phyloP scores from a whole-genome alignment of 2,797 vertebrate genomes.

The Lepus oiostolus region DNA sequence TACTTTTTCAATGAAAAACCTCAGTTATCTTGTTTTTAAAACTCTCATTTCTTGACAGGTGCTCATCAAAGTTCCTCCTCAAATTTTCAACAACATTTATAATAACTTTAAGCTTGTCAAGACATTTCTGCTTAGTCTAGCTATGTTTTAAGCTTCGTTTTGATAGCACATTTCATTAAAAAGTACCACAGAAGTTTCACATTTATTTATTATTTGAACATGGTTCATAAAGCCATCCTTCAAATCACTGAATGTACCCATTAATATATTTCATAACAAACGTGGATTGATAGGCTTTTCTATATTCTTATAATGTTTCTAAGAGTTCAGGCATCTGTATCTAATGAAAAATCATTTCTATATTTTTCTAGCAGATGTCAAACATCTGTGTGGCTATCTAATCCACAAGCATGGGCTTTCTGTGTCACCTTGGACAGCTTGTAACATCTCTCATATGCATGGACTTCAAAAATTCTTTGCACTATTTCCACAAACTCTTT shows the following conservation, averaged over 20 bases:
- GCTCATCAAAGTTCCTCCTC: not conserved
- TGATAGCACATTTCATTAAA: slow-evolving; percentile 74
- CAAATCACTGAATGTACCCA: slow-evolving; percentile 37
- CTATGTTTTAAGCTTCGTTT: slow-evolving; percentile 69
- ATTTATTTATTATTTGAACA: slow-evolving; percentile 77
- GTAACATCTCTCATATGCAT: not conserved
- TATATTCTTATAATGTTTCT: slow-evolving; percentile 53
- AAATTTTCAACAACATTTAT: slow-evolving; percentile 11
- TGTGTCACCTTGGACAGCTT: not conserved
- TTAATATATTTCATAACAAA: slow-evolving; percentile 63
- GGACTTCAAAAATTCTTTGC: not conserved
- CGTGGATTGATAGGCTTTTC: slow-evolving; percentile 5
- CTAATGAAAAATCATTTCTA: slow-evolving; percentile 60
- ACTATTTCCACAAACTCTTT: no score
- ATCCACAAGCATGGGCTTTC: not conserved
- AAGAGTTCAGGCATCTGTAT: slow-evolving; percentile 65
- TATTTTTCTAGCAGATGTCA: slow-evolving; percentile 14
- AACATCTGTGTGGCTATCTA: not conserved
- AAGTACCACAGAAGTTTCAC: slow-evolving; percentile 59
- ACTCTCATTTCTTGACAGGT: slow-evolving; percentile 71
- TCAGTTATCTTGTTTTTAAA: slow-evolving; percentile 61
- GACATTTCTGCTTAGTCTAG: slow-evolving; percentile 63
- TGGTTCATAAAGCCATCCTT: slow-evolving; percentile 57
- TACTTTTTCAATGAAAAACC: slow-evolving; percentile 52
- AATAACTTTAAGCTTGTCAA: not conserved